Evolutionary conservation across 2,113 vertebrate species (phyloP).

Genomic region (Colaptes auratus): DNA sequence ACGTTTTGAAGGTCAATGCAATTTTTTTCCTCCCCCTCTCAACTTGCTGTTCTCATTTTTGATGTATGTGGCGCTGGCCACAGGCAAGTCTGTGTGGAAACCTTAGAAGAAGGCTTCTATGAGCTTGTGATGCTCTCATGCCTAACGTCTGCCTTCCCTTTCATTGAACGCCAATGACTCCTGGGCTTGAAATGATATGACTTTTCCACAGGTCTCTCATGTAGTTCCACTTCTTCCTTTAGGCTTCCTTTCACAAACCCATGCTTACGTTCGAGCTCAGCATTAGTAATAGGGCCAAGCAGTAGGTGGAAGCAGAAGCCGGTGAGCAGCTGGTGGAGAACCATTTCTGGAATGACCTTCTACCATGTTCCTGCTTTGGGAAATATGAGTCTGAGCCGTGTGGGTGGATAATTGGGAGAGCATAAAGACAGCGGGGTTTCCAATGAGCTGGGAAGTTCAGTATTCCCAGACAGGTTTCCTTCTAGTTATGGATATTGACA

Average conservation of each 20-base stretch:
- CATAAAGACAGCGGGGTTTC: not conserved
- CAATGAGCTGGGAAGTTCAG: not conserved
- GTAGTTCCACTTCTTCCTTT: constrained; percentile 2
- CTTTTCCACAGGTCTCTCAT: constrained; percentile 39
- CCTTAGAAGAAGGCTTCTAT: not conserved
- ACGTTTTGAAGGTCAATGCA: constrained; percentile 5
- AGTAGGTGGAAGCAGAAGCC: not conserved
- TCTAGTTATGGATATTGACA: not conserved
- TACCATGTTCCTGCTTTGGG: not conserved
- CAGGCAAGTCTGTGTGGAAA: not conserved
- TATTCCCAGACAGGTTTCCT: not conserved
- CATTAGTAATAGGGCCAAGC: constrained; percentile 7
- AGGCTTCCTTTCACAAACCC: not conserved
- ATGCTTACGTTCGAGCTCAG: not conserved
- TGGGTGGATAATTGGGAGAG: not conserved
- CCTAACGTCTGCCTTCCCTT: constrained; percentile 28
- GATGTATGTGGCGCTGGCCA: not conserved
- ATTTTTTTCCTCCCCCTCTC: not conserved
- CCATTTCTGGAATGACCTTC: not conserved
- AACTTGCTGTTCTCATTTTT: constrained; percentile 22
- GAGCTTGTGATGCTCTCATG: not conserved
- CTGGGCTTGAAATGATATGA: not conserved
- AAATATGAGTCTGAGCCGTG: not conserved
- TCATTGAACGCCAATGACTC: constrained; percentile 33
- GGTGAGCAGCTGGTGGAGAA: not conserved